Percentiles rank a stretch among this genome's conserved stretches.
Evolutionary conservation across 2,113 vertebrate genomes (phyloP).

Genomic region (Peromyscus californicus): DNA sequence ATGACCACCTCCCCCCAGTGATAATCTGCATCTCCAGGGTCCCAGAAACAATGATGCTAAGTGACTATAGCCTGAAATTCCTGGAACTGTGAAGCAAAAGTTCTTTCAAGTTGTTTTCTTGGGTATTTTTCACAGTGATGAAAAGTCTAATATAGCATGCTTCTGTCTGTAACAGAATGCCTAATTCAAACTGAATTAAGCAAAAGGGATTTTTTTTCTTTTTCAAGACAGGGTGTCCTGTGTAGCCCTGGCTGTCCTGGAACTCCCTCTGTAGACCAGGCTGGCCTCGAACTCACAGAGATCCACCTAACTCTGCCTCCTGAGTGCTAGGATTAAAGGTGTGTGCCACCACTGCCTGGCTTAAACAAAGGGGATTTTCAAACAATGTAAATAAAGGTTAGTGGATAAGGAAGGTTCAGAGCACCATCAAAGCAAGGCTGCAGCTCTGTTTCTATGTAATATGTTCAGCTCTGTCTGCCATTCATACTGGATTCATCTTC

Average conservation of each 20-base stretch:
- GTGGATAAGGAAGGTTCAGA: constrained; percentile 1
- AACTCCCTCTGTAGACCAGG: background rate
- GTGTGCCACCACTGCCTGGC: too few relatives aligned
- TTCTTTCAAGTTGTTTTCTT: background rate
- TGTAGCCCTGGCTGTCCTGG: background rate
- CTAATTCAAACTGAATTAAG: constrained; percentile 24
- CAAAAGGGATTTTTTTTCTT: background rate
- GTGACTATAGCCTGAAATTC: background rate
- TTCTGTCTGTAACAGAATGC: background rate
- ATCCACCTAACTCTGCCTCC: background rate
- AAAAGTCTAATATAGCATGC: background rate
- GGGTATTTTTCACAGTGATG: background rate
- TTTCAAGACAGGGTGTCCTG: background rate
- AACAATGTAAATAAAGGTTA: constrained; percentile 6
- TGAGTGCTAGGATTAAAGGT: background rate
- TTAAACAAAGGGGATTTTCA: background rate
- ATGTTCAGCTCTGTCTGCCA: background rate
- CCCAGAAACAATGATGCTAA: background rate
- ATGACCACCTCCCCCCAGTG: background rate
- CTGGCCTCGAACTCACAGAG: background rate
- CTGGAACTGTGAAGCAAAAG: background rate
- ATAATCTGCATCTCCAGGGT: background rate
- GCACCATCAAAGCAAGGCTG: background rate
- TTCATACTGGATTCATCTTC: constrained; percentile 12
- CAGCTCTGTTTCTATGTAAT: background rate